Evolutionary conservation across 2,113 vertebrate species (phyloP).

Genomic region (Natator depressus): DNA sequence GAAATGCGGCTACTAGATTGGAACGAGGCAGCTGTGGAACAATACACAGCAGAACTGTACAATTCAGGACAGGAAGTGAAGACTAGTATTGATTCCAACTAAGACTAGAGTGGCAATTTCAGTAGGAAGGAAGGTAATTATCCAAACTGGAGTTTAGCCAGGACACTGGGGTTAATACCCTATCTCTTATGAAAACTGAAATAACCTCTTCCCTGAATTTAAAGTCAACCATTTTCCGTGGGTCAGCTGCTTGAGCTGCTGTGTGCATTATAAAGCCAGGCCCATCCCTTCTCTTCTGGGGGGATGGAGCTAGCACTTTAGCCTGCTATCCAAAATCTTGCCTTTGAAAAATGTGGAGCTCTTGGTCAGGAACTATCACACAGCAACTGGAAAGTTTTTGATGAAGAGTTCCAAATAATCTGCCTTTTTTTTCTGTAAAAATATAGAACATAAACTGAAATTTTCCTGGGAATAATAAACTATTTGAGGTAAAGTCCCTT

Average conservation of each 20-base stretch:
- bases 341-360: rapidly evolving
- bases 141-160: neutral
- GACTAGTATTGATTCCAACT: neutral
- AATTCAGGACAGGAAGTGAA: rapidly evolving
- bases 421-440: neutral
- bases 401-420: constrained; percentile 15
- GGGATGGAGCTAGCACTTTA: neutral
- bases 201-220: neutral
- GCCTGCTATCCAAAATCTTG: neutral
- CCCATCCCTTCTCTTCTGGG: neutral
- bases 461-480: constrained; percentile 42
- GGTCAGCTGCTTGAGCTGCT: neutral
- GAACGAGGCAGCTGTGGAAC: rapidly evolving
- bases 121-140: neutral
- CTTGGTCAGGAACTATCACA: neutral
- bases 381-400: neutral
- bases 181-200: rapidly evolving
- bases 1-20: neutral
- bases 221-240: neutral
- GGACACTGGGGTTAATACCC: neutral
- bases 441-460: neutral
- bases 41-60: neutral
- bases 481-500: constrained; percentile 16
- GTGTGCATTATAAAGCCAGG: neutral
- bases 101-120: rapidly evolving